A percentile compares a stretch with the other conserved stretches of the same genome.
Conservation (phyloP, 30 jellyfish, hydroid and myxozoan species). For the Aurelia sp. region DNA sequence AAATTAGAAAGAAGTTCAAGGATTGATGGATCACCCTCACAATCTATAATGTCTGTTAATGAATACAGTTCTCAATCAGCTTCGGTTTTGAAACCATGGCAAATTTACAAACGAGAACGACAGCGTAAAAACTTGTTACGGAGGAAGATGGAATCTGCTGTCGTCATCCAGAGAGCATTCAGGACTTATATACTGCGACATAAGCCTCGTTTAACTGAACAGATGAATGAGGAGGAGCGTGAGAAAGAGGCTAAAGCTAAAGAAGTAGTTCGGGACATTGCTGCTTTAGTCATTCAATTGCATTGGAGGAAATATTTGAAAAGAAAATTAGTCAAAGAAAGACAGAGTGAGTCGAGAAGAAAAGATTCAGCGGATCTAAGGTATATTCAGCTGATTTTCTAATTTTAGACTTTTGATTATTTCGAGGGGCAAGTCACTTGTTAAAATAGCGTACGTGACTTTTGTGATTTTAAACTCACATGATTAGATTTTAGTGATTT, state of each 20-base stretch:
- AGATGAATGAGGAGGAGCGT: slow-evolving; percentile 22
- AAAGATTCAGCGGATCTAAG: slow-evolving; percentile 36
- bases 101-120: slow-evolving; percentile 77
- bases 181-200: slow-evolving; percentile 44
- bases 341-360: slow-evolving; percentile 1
- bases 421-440: too few species aligned
- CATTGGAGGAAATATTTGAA: slow-evolving; percentile 93
- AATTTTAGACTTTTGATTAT: too few species aligned
- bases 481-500: too few species aligned
- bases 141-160: slow-evolving; percentile 87
- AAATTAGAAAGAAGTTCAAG: slow-evolving; percentile 27
- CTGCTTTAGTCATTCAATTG: slow-evolving; percentile 92
- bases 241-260: slow-evolving; percentile 12
- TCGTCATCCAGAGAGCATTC: slow-evolving; percentile 81
- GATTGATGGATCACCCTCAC: slow-evolving; percentile 7
- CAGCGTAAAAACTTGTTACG: slow-evolving; percentile 74
- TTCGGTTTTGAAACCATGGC: slow-evolving; percentile 82
- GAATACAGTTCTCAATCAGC: background rate
- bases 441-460: too few species aligned
- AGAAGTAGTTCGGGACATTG: slow-evolving; percentile 66
- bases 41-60: slow-evolving; percentile 21
- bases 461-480: too few species aligned
- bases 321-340: slow-evolving; percentile 53
- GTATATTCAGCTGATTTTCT: background rate
- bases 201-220: background rate